Evolutionary conservation across 2,888 invertebrate genomes (phyloP).

Genomic region (Timema cristinae): DNA sequence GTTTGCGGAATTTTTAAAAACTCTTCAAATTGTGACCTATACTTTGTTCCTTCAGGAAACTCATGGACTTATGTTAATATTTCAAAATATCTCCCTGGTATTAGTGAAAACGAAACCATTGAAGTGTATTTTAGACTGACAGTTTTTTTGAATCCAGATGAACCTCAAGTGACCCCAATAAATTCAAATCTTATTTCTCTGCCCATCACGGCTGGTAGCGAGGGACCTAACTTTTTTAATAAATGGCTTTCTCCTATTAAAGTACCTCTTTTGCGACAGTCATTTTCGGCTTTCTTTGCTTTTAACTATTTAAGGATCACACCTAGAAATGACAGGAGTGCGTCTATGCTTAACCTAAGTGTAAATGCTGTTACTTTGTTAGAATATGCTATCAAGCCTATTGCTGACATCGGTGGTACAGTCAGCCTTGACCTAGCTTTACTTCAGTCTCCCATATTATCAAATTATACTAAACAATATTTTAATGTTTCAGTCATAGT

Average conservation of each 20-base stretch:
- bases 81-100: not conserved
- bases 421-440: conserved; percentile 67
- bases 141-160: too few relatives aligned
- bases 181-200: too few relatives aligned
- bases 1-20: not conserved
- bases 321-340: conserved; percentile 58
- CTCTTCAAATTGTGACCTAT: conserved; percentile 32
- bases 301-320: conserved; percentile 69
- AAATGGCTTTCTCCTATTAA: conserved; percentile 17
- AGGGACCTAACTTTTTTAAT: not conserved
- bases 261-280: conserved; percentile 51
- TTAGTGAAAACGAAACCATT: too few relatives aligned
- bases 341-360: conserved; percentile 62
- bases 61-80: conserved; percentile 36
- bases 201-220: too few relatives aligned
- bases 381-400: conserved; percentile 64
- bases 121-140: too few relatives aligned
- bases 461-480: conserved; percentile 11
- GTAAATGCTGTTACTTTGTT: conserved; percentile 60
- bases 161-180: too few relatives aligned
- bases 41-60: conserved; percentile 36
- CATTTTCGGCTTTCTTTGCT: conserved; percentile 69
- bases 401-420: conserved; percentile 77
- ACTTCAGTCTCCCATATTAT: conserved; percentile 51
- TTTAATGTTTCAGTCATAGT: conserved; percentile 36